phyloP scores from a whole-genome alignment of 2,888 invertebrate species.

The Drosophila gaucha region DNA sequence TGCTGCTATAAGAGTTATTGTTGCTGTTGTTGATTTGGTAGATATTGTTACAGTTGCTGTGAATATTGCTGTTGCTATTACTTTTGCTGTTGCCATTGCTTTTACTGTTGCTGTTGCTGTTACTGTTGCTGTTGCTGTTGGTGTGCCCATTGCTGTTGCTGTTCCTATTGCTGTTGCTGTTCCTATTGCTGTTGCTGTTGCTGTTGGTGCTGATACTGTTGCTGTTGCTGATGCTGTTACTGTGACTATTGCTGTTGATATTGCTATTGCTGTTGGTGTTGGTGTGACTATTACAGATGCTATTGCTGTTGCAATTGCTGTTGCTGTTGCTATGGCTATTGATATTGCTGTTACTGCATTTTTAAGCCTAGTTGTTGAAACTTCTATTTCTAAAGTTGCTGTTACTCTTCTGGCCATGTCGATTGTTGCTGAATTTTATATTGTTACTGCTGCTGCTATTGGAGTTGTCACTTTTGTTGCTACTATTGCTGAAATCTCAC shows the following conservation, averaged over 20 bases:
- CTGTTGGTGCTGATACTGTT: not conserved
- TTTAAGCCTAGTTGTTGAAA: too few species aligned
- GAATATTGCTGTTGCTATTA: not conserved
- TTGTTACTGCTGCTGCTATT: not conserved
- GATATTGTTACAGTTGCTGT: not conserved
- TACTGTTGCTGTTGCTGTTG: not conserved
- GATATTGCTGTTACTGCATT: not conserved
- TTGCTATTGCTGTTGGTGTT: too few species aligned
- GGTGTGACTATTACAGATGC: not conserved
- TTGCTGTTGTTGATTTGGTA: not conserved
- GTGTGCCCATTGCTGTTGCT: not conserved
- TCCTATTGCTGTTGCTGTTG: not conserved
- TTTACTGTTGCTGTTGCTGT: not conserved
- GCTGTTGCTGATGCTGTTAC: not conserved
- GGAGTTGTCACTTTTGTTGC: not conserved
- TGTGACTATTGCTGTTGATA: not conserved
- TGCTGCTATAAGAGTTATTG: not conserved
- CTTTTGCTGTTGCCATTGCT: not conserved
- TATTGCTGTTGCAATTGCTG: not conserved
- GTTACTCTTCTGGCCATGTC: too few species aligned
- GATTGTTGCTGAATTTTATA: not conserved
- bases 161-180: not conserved
- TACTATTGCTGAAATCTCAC: not conserved
- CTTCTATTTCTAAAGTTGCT: too few species aligned
- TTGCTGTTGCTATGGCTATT: not conserved